Percentiles rank a stretch among this genome's conserved stretches.
These are phyloP conservation scores for Aleiodes alternator DNA, from an alignment of 2,888 invertebrate species.

Conservation along the genomic window DNA sequence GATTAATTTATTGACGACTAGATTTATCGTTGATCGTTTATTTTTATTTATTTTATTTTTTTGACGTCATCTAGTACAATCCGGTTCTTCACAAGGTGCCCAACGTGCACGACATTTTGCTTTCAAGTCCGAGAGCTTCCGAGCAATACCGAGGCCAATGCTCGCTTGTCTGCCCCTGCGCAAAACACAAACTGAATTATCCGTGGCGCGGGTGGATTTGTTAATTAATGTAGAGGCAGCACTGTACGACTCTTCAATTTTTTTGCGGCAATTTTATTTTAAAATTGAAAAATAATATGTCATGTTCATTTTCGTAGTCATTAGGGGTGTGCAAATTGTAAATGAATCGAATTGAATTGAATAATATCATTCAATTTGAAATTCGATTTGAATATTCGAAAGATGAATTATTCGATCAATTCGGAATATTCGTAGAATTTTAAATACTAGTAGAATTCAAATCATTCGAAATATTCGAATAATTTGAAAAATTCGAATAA, in stretches of 20 bases:
- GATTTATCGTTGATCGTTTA: constrained; percentile 6
- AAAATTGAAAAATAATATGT: neutral
- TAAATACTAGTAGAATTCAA: too few species aligned
- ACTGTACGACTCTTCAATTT: neutral
- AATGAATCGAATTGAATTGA: too few species aligned
- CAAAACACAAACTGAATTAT: constrained; percentile 51
- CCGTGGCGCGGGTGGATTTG: constrained; percentile 19
- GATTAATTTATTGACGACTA: neutral
- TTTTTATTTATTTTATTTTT: neutral
- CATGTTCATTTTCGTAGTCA: neutral
- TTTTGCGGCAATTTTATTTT: neutral
- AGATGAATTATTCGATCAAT: too few species aligned
- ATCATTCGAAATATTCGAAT: too few species aligned
- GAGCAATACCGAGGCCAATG: constrained; percentile 47
- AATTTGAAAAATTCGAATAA: too few species aligned
- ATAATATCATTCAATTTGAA: too few species aligned
- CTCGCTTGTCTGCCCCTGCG: constrained; percentile 48
- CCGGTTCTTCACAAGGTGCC: constrained; percentile 34
- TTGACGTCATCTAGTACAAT: constrained; percentile 23
- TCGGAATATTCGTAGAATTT: too few species aligned
- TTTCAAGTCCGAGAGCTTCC: constrained; percentile 53
- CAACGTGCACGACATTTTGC: constrained; percentile 38
- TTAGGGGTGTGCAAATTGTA: too few species aligned
- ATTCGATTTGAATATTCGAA: too few species aligned
- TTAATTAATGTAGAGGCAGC: neutral